Evolutionary conservation across 2,888 invertebrate genomes (phyloP), one percentile per base, ranked within the genome.

Genomic region (Thysanoteuthis rhombus): DNA sequence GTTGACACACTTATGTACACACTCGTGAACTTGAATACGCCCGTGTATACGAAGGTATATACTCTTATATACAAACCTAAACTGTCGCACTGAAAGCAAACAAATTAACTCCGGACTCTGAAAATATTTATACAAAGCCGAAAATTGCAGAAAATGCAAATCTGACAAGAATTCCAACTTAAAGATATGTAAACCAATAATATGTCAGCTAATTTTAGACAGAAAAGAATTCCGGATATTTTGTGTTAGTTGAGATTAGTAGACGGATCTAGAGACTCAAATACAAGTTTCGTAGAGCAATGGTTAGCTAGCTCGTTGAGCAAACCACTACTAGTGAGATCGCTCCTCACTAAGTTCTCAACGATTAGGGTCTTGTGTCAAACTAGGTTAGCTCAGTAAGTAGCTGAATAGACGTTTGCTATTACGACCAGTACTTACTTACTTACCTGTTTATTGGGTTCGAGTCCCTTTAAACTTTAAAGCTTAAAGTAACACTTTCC

Each of bases 71-170:
- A 52, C 52, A 52, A 52, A 52, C 52, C 1, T 52, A 28, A 52
- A 52, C 52, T 52, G 52, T 52, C 52, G 52, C 22, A 3, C 52
- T 52, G 52, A 75, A 75, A 75, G 75, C 75, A 75, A 75, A 75
- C 75, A 75, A 75, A 75, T 75, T 75, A 75, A 75, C 75, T 75
- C 75, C n/a, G 75, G 75, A 75, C 75, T 36, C 75, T 75, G 75
- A 75, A 75, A 75, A 75, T 75, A 75, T 75, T 75, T 75, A 75
- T 75, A 75, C 75, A 75, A 75, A 75, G 75, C n/a, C n/a, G 75
- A 75, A 75, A 36, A 75, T 75, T 75, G 75, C 75, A 75, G 75
- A 75, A 75, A 75, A 25, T 75, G 75, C 5, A 36, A 75, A 75
- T 36, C n/a, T 12, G 75, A 75, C 75, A n/a, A 8, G n/a, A 75